These are phyloP conservation scores for Chionomys nivalis DNA, from an alignment of 2,113 vertebrate species.

Conservation along the genomic window DNA sequence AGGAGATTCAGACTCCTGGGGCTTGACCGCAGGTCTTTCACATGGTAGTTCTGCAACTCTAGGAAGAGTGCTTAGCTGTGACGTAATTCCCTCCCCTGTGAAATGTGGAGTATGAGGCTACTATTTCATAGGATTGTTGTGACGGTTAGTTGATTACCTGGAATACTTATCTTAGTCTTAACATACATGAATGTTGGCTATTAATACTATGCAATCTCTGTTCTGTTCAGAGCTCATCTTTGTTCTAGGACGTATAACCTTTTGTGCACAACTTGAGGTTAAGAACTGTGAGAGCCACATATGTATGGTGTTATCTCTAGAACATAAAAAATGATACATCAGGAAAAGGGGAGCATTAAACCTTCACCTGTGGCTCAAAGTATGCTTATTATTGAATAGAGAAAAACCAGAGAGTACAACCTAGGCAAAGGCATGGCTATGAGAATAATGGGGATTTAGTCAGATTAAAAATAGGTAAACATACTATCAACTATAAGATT, in stretches of 20 bases:
- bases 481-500: neutral
- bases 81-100: neutral
- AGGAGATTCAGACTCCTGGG: neutral
- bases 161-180: neutral
- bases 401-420: neutral
- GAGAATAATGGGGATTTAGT: neutral
- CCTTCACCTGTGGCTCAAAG: neutral
- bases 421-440: neutral
- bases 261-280: neutral
- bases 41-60: neutral
- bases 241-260: neutral
- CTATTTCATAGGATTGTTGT: neutral
- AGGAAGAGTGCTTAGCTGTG: neutral
- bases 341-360: neutral
- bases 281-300: neutral
- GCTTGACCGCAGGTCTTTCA: neutral
- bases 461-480: neutral
- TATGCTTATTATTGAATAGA: neutral
- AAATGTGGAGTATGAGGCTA: neutral
- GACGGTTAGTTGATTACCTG: neutral
- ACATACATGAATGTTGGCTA: neutral
- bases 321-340: neutral
- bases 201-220: neutral
- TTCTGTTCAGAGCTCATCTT: constrained; percentile 20
- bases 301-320: neutral